A percentile compares a stretch with the other conserved stretches of the same genome.
Evolutionary conservation across 2,113 vertebrate genomes (phyloP).

Genomic region (Boleophthalmus pectinirostris): DNA sequence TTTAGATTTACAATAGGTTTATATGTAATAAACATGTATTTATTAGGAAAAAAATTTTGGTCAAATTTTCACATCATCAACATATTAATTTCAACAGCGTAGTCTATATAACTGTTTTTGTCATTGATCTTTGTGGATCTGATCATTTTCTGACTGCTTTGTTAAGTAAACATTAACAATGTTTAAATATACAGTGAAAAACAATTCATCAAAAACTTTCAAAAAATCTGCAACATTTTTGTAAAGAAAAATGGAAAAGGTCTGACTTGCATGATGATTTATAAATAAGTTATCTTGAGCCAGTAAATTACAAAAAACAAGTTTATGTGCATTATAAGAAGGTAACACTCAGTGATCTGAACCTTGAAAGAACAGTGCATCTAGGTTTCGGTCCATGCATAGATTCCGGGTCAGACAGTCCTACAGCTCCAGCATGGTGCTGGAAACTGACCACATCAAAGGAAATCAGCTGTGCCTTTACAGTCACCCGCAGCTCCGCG

Average conservation of each 20-base stretch:
- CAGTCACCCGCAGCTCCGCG: slow-evolving; percentile 65
- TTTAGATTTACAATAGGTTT: neutral
- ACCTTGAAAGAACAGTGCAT: neutral
- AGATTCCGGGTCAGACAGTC: slow-evolving; percentile 10
- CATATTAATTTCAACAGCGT: too few species aligned
- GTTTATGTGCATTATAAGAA: neutral
- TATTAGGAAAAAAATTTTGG: neutral
- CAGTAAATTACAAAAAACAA: neutral
- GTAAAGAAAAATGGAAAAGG: neutral
- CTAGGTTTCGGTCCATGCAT: slow-evolving; percentile 9
- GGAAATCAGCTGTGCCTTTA: slow-evolving; percentile 68
- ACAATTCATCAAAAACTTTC: too few species aligned
- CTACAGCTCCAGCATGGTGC: slow-evolving; percentile 38
- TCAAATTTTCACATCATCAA: neutral
- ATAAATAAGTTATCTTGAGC: neutral
- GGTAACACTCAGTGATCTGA: neutral
- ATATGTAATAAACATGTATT: neutral
- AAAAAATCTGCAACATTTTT: too few species aligned
- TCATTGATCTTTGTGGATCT: too few species aligned
- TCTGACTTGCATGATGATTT: neutral
- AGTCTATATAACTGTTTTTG: too few species aligned
- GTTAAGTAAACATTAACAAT: neutral
- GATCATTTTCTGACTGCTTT: neutral
- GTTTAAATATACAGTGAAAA: neutral
- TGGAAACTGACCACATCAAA: slow-evolving; percentile 47